These are phyloP conservation scores for Paedocypris micromegethes DNA, from an alignment of 2,797 vertebrate genomes.

Conservation along the genomic window DNA sequence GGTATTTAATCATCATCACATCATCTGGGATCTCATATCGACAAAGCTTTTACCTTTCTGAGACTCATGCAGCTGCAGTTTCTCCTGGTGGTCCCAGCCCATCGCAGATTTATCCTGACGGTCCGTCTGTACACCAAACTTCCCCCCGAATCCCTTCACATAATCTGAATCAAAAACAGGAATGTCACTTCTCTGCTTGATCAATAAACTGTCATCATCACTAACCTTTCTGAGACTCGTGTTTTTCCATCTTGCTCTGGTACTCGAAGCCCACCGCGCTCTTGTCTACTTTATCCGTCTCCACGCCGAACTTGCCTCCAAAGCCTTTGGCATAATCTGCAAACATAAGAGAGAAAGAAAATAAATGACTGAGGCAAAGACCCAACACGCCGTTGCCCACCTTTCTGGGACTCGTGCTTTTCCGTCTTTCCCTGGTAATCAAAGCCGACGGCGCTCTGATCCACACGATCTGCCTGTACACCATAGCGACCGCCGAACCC, in stretches of 20 bases:
- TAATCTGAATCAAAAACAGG: slow-evolving; percentile 73
- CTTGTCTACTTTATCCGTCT: slow-evolving; percentile 83
- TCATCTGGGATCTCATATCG: too few species aligned
- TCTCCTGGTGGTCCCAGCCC: slow-evolving; percentile 98
- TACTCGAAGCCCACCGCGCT: slow-evolving; percentile 88
- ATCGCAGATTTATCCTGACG: slow-evolving; percentile 92
- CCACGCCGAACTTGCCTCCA: slow-evolving; percentile 87
- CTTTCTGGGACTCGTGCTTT: slow-evolving; percentile 89
- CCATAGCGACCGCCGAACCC: slow-evolving; percentile 91
- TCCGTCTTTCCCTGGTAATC: slow-evolving; percentile 88
- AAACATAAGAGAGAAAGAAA: background rate
- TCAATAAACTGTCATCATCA: background rate
- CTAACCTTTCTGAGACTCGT: slow-evolving; percentile 75
- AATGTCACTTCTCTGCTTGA: slow-evolving; percentile 60
- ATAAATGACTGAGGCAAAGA: background rate
- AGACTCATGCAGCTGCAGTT: slow-evolving; percentile 89
- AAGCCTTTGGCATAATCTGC: slow-evolving; percentile 92
- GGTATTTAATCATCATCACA: too few species aligned
- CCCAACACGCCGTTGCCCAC: slow-evolving; percentile 55
- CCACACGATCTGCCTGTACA: slow-evolving; percentile 77
- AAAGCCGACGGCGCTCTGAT: slow-evolving; percentile 85
- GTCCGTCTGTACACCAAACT: slow-evolving; percentile 94
- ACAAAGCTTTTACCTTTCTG: slow-evolving; percentile 81
- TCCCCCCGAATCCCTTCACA: slow-evolving; percentile 91
- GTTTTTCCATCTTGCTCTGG: slow-evolving; percentile 86